Base-by-base conservation (phyloP, 1,140 invertebrate genomes). In the Sarcophaga peregrina region DNA sequence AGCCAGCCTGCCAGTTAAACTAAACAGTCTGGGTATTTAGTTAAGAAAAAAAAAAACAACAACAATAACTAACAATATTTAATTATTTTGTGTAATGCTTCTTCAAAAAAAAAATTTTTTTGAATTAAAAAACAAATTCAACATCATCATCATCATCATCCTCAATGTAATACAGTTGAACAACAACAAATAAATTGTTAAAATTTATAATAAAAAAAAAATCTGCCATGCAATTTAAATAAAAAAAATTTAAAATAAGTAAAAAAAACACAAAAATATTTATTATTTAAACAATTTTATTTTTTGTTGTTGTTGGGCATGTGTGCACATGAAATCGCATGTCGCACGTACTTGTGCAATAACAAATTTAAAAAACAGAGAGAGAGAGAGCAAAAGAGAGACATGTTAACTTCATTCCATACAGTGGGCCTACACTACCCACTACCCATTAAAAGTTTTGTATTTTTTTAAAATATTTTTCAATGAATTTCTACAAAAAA, bases 331-430 rank as follows among this genome's bases (percentile, higher is more conserved):
- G 75, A 78, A 50, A 78, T 78, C 75, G 75, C 75, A 78, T 78
- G 75, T 78, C 75, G 75, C 75, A 78, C 75, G 48, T 52, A 78
- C 75, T 78, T 78, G 75, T 78, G 75, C 75, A 78, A 78, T 17
- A 46, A 76, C 62, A 20, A 20, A 17, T 68, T 68, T 68, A 68
- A 68, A 7, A 8, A 5, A 25, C 3, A 8, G 17, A 25, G 20
- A 68, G 10, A 25, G 15, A 7, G 15, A 68, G 9, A 20, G 1
- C 1, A 5, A 3, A 3, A 52, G 5, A 52, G 13, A 52, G 5
- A 52, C 13, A 62, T 17, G 15, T 17, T 7, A n/a, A n/a, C 8
- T n/a, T n/a, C 15, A 62, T 62, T 62, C 4, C 0, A 5, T 62
- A 62, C 7, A 62, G 15, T 62, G 15, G 58, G 5, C 9, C n/a